A percentile compares a stretch with the other conserved stretches of the same genome.
phyloP scores from a whole-genome alignment of 2,888 invertebrate species.

The Drosophila yooni region DNA sequence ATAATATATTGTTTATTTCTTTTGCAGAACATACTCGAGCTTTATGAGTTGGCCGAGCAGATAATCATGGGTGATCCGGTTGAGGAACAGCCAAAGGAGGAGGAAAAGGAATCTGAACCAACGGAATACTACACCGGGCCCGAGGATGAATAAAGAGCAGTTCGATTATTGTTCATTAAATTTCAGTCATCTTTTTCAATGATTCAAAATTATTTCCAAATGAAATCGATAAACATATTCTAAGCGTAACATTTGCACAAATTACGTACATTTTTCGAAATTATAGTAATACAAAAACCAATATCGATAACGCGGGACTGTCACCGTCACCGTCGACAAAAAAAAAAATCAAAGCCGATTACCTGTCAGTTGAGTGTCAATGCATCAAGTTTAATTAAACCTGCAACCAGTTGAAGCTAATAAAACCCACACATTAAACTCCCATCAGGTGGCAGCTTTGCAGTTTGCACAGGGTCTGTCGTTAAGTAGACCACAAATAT shows the following conservation, averaged over 20 bases:
- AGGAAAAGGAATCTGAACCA: slow-evolving; percentile 5
- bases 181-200: slow-evolving; percentile 12
- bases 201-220: slow-evolving; percentile 12
- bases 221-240: not conserved
- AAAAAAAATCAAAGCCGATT: slow-evolving; percentile 42
- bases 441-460: slow-evolving; percentile 13
- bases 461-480: slow-evolving; percentile 24
- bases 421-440: slow-evolving; percentile 41
- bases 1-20: not conserved
- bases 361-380: slow-evolving; percentile 60
- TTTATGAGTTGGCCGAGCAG: slow-evolving; percentile 87
- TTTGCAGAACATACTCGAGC: slow-evolving; percentile 87
- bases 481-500: slow-evolving; percentile 66
- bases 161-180: slow-evolving; percentile 22
- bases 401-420: slow-evolving; percentile 50
- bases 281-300: slow-evolving; percentile 17
- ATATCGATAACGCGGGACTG: slow-evolving; percentile 1
- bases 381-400: slow-evolving; percentile 64
- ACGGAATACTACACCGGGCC: not conserved
- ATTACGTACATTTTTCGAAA: slow-evolving; percentile 16
- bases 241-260: not conserved
- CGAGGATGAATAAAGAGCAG: slow-evolving; percentile 3
- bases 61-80: slow-evolving; percentile 86
- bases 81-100: slow-evolving; percentile 52
- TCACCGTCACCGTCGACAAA: not conserved